Conservation (phyloP, 2,797 vertebrate species). For the Pipistrellus kuhlii region DNA sequence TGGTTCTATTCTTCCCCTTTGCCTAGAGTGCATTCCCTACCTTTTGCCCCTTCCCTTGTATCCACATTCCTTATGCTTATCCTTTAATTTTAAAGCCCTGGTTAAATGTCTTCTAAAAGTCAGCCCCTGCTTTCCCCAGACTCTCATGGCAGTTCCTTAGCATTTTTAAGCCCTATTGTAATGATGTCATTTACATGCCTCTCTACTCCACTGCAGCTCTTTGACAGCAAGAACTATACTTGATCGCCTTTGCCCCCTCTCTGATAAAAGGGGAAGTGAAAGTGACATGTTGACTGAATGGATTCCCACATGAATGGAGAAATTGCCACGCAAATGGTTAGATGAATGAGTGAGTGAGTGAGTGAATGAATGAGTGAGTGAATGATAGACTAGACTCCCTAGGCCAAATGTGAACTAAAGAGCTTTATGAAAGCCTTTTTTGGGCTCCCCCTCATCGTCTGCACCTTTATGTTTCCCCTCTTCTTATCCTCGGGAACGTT, state of each 20-base stretch:
- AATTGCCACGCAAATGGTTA: neutral
- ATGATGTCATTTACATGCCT: neutral
- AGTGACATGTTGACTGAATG: neutral
- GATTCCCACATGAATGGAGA: neutral
- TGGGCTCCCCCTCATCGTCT: neutral
- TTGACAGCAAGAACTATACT: neutral
- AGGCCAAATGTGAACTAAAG: neutral
- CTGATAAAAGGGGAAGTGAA: neutral
- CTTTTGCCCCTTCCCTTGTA: neutral
- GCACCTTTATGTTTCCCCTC: no score
- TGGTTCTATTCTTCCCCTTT: neutral
- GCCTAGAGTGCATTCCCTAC: neutral
- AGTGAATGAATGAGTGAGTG: neutral
- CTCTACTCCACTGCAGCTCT: neutral
- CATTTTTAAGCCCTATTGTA: neutral
- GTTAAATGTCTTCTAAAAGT: neutral
- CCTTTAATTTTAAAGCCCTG: neutral
- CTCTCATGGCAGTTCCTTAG: neutral
- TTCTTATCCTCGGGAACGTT: no score
- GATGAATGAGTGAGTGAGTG: neutral
- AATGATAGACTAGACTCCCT: neutral
- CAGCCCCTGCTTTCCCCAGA: neutral
- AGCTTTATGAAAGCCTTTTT: constrained; percentile 11
- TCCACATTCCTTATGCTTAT: neutral
- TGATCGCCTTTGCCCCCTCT: neutral